Base-by-base conservation (phyloP, 2,797 vertebrate genomes). In the Esox lucius region DNA sequence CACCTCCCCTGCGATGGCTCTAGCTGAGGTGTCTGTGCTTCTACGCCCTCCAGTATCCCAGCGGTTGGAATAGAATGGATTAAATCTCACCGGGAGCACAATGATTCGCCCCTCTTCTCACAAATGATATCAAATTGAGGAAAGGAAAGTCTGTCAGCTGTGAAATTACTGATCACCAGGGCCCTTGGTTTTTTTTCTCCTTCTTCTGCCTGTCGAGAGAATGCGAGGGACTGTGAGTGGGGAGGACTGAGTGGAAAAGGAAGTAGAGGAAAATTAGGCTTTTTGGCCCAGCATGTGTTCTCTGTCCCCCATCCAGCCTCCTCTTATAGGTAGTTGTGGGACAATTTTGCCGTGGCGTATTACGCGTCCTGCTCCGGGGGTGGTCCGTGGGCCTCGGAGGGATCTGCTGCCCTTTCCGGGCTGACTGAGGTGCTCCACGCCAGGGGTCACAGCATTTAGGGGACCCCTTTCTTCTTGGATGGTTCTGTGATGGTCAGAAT, bases 141-240 rank as follows among this genome's bases (percentile, higher is more conserved):
- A 87, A 82, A 91, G 83, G 82, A 82, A 91, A 93, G 70, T 88
- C 91, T 91, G 73, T 88, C 90, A 90, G 49, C 92, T 96, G 91
- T 94, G 94, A 96, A 95, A 96, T 96, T 93, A 91, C 91, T 90
- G 90, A 88, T 94, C 90, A 95, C 91, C 90, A 88, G 84, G 81
- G 84, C 91, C 89, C 90, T 93, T 11, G 91, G 80, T 87, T 84
- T 83, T 83, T 83, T 90, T 46, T 46, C 42, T 46, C 42, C 42
- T 12, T 13, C 42, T 46, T 87, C 84, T 81, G 78, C 92, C 93
- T 88, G 83, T 76, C 71, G 80, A 83, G 77, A 69, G 76, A 80
- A 75, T 78, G 64, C 9, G 22, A 24, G 66, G 72, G 71, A 78
- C 70, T 48, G 70, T 48, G 59, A 64, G 22, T 35, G 19, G 31